Conservation (phyloP, 2,888 invertebrate genomes). For the Zonitis immaculata region DNA sequence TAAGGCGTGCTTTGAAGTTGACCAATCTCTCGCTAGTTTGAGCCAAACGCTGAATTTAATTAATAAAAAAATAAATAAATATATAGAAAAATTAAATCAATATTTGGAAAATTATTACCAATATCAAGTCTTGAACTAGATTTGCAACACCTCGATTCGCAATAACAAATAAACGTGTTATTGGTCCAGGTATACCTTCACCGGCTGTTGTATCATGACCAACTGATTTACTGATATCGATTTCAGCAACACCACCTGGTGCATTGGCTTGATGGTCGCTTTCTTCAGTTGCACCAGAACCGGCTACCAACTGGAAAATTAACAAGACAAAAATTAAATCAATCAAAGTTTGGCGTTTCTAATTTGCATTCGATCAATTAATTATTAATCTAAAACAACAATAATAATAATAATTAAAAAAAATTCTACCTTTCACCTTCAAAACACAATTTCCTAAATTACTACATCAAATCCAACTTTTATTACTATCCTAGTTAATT, state of each 20-base stretch:
- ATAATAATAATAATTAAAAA: constrained; percentile 2
- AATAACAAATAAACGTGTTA: constrained; percentile 80
- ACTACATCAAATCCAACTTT: not conserved
- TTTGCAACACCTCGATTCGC: constrained; percentile 84
- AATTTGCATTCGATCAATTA: no score
- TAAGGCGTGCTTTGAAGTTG: constrained; percentile 88
- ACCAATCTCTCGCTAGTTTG: constrained; percentile 88
- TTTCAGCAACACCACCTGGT: constrained; percentile 53
- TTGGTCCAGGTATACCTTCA: constrained; percentile 82
- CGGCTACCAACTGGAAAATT: constrained; percentile 69
- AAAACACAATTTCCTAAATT: no score
- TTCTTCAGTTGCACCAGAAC: constrained; percentile 64
- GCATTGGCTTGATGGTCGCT: constrained; percentile 55
- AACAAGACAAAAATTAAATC: not conserved
- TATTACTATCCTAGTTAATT: no score
- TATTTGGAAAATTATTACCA: constrained; percentile 54
- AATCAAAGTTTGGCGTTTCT: no score
- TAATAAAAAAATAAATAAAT: constrained; percentile 35
- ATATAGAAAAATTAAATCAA: not conserved
- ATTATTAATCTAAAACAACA: no score
- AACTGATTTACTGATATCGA: constrained; percentile 54
- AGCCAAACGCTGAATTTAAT: constrained; percentile 76
- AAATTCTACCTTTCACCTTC: constrained; percentile 13
- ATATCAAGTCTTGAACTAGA: constrained; percentile 81
- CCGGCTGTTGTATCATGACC: constrained; percentile 47